Conservation (phyloP, 2,113 vertebrate species). For the Peromyscus leucopus region DNA sequence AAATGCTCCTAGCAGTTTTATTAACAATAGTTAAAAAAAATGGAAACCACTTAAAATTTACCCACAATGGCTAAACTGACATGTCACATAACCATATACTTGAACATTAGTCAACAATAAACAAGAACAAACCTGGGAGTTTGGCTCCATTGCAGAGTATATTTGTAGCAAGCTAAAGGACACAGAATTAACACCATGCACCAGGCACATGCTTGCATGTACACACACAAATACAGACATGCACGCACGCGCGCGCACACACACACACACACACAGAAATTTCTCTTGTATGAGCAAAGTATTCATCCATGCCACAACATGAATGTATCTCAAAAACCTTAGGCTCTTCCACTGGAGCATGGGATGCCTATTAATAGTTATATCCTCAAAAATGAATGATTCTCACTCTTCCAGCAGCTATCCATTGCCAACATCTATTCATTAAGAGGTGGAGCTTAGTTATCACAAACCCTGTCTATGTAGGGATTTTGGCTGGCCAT, state of each 20-base stretch:
- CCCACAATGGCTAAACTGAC: not conserved
- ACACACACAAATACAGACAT: not conserved
- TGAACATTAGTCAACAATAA: not conserved
- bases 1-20: not conserved
- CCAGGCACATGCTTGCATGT: not conserved
- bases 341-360: not conserved
- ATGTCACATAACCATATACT: not conserved
- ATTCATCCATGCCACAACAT: not conserved
- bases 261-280: not conserved
- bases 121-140: not conserved
- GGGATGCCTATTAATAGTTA: not conserved
- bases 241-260: not conserved
- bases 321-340: not conserved
- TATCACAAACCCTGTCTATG: too few relatives aligned
- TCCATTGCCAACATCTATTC: too few relatives aligned
- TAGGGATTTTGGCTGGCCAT: not conserved
- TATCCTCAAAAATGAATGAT: not conserved
- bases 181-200: not conserved
- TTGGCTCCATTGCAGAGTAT: not conserved
- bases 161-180: not conserved
- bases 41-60: not conserved
- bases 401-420: not conserved
- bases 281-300: not conserved
- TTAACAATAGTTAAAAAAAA: not conserved
- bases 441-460: not conserved